phyloP scores from a whole-genome alignment of 2,113 vertebrate genomes.

The Leucopternis melanops region DNA sequence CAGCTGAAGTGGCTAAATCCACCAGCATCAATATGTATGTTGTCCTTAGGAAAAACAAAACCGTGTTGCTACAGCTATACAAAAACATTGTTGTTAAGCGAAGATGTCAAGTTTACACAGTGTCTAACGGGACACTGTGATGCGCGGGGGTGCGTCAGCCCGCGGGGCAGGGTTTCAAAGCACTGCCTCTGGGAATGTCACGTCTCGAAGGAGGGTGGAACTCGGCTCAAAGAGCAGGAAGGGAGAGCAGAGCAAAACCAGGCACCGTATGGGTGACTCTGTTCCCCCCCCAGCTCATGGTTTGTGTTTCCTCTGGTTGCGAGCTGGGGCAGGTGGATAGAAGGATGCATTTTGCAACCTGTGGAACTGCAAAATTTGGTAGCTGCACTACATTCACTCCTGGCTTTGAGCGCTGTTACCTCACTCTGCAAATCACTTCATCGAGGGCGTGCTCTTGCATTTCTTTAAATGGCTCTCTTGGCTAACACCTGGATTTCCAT shows the following conservation, averaged over 20 bases:
- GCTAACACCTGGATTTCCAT: background rate
- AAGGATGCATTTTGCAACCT: background rate
- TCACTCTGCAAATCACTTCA: background rate
- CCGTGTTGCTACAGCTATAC: background rate
- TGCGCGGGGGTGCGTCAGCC: accelerated
- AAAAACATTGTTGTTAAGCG: background rate
- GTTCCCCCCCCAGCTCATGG: too few relatives aligned
- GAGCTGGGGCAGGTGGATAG: accelerated
- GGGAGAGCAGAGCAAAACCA: background rate
- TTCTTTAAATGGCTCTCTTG: background rate
- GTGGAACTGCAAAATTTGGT: background rate
- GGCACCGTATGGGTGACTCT: background rate
- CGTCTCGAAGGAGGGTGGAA: background rate
- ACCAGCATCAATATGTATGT: background rate
- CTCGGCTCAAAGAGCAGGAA: background rate
- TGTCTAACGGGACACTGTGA: accelerated
- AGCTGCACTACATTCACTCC: background rate
- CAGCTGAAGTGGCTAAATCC: background rate
- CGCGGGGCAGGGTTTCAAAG: accelerated
- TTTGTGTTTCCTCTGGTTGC: background rate
- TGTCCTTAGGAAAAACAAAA: background rate
- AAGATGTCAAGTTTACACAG: background rate
- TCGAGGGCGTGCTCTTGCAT: background rate
- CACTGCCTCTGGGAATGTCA: background rate
- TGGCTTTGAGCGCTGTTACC: background rate